A percentile compares a stretch with the other conserved stretches of the same genome.
These are phyloP conservation scores for Drosophila percnosoma DNA, from an alignment of 2,888 invertebrate species.

Conservation along the genomic window DNA sequence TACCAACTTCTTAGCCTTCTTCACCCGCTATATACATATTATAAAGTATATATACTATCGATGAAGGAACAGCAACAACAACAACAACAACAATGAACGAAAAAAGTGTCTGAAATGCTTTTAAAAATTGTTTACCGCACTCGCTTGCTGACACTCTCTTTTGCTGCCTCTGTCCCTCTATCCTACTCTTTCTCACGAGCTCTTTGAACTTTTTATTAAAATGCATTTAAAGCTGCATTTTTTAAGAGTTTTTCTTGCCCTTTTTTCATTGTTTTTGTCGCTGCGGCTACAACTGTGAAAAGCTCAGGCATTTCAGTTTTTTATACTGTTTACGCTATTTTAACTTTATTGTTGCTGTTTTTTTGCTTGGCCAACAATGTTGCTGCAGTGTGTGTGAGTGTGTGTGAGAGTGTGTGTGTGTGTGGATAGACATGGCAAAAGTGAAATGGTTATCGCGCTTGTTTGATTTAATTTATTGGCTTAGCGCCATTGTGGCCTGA, in stretches of 20 bases:
- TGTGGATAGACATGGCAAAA: constrained; percentile 70
- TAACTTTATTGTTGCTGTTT: constrained; percentile 63
- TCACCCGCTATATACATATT: background rate
- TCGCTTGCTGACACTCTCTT: constrained; percentile 2
- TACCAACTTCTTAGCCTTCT: background rate
- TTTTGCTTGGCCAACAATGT: constrained; percentile 50
- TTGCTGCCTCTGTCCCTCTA: background rate
- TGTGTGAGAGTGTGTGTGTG: constrained; percentile 27
- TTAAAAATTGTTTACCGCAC: constrained; percentile 48
- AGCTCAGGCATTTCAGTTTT: constrained; percentile 70
- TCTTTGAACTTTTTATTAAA: constrained; percentile 56
- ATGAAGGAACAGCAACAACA: constrained; percentile 33
- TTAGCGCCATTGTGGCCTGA: constrained; percentile 82
- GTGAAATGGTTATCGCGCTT: constrained; percentile 79
- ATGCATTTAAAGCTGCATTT: constrained; percentile 59
- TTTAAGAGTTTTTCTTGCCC: constrained; percentile 26
- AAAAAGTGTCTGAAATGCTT: constrained; percentile 67
- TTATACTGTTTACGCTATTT: constrained; percentile 73
- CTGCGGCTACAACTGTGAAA: constrained; percentile 48
- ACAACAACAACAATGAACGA: background rate
- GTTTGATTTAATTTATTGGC: constrained; percentile 82
- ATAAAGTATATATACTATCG: constrained; percentile 27
- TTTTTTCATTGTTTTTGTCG: constrained; percentile 25
- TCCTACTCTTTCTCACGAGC: background rate
- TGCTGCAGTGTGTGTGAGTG: constrained; percentile 16